These are phyloP conservation scores for Parnassius mnemosyne DNA, from an alignment of 2,888 invertebrate genomes.

Conservation along the genomic window DNA sequence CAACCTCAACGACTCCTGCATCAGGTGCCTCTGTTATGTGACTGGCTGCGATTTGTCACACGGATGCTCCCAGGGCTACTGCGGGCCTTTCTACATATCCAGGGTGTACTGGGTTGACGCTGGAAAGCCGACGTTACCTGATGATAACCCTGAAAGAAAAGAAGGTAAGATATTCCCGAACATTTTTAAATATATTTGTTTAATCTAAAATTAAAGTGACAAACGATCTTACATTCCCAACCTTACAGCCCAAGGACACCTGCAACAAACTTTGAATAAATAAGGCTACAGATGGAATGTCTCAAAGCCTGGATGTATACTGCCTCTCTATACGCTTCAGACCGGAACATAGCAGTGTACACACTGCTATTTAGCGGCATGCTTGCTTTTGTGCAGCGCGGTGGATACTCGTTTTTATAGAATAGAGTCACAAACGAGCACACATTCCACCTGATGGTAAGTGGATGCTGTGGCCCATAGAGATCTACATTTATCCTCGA, in stretches of 20 bases:
- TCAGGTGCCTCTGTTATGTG: constrained; percentile 82
- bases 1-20: constrained; percentile 75
- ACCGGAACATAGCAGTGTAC: too few species aligned
- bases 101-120: constrained; percentile 84
- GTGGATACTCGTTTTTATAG: too few species aligned
- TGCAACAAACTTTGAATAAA: not conserved
- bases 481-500: too few species aligned
- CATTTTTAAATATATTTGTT: not conserved
- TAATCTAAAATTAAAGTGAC: too few species aligned
- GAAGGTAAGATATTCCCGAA: constrained; percentile 49
- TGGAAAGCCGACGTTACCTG: constrained; percentile 78
- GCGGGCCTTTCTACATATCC: constrained; percentile 83
- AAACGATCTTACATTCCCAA: not conserved
- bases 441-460: too few species aligned
- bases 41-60: constrained; percentile 76
- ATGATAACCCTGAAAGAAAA: constrained; percentile 76
- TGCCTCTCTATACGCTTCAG: too few species aligned
- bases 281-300: too few species aligned
- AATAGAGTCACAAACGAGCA: too few species aligned
- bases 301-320: too few species aligned
- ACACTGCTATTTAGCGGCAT: constrained; percentile 3
- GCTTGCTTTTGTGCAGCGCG: not conserved
- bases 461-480: too few species aligned
- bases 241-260: too few species aligned
- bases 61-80: constrained; percentile 80